A percentile compares a stretch with the other conserved stretches of the same genome.
Evolutionary conservation across 2,888 invertebrate genomes (phyloP).

Genomic region (Octodonta nipae): DNA sequence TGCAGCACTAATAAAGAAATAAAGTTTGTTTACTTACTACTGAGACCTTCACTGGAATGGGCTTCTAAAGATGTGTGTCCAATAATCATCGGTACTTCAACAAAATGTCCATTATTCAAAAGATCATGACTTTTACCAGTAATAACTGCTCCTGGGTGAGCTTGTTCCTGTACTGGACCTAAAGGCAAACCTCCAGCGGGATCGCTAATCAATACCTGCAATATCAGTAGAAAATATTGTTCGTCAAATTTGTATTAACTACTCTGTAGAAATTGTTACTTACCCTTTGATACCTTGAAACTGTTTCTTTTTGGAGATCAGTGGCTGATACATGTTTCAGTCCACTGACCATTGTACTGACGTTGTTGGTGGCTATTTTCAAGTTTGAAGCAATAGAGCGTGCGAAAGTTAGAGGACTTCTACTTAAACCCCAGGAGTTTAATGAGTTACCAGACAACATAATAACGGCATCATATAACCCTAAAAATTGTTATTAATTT

Average conservation of each 20-base stretch:
- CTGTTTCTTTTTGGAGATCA: conserved; percentile 10
- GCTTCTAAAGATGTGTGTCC: conserved; percentile 40
- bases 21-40: no score
- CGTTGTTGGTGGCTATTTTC: conserved; percentile 9
- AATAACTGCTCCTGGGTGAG: conserved; percentile 16
- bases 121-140: conserved; percentile 13
- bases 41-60: no score
- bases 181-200: conserved; percentile 17
- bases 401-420: conserved; percentile 11
- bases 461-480: conserved; percentile 19
- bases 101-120: conserved; percentile 14
- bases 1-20: no score
- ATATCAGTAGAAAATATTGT: no score
- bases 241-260: no score
- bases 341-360: conserved; percentile 11
- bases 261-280: background rate
- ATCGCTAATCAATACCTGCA: no score
- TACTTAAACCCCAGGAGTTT: conserved; percentile 15
- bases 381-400: conserved; percentile 11
- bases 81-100: conserved; percentile 37
- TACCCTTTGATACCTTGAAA: no score
- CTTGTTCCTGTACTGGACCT: conserved; percentile 17
- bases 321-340: conserved; percentile 12
- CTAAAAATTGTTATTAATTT: no score
- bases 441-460: conserved; percentile 20